Evolutionary conservation across 2,113 vertebrate species (phyloP).

Genomic region (Megaleporinus macrocephalus): DNA sequence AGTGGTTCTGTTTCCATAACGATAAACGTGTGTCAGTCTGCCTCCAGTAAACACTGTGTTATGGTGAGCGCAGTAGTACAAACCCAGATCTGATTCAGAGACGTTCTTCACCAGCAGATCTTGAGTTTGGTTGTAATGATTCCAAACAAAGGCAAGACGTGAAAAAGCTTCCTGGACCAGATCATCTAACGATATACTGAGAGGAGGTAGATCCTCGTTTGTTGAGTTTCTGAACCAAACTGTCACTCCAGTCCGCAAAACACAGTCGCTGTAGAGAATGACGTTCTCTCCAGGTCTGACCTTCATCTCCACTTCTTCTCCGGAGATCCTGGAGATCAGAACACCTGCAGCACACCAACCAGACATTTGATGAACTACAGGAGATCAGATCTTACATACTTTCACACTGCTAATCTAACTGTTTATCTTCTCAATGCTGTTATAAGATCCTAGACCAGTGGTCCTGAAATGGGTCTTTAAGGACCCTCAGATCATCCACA

Average conservation of each 20-base stretch:
- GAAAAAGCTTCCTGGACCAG: neutral
- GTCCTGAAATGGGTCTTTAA: no score
- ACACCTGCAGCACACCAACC: slow-evolving; percentile 23
- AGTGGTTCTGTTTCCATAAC: no score
- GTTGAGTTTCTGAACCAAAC: slow-evolving; percentile 19
- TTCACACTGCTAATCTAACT: neutral
- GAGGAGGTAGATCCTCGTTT: slow-evolving; percentile 5
- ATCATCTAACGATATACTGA: neutral
- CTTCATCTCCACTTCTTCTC: slow-evolving; percentile 13
- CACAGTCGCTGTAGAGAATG: neutral
- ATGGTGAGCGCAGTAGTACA: no score
- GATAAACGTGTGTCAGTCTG: no score
- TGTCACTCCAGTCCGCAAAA: neutral
- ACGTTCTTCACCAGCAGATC: slow-evolving; percentile 33
- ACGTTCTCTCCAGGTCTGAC: slow-evolving; percentile 39
- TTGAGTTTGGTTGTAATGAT: neutral
- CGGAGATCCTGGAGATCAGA: slow-evolving; percentile 23
- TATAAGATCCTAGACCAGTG: no score
- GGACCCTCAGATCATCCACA: no score
- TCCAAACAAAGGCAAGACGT: neutral
- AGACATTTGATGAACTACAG: no score
- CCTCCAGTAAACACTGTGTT: no score
- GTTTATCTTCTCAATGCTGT: no score
- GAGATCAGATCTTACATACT: neutral
- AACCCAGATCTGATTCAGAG: no score